Base-by-base conservation (phyloP, 2,113 vertebrate species). In the Orthonyx spaldingii region DNA sequence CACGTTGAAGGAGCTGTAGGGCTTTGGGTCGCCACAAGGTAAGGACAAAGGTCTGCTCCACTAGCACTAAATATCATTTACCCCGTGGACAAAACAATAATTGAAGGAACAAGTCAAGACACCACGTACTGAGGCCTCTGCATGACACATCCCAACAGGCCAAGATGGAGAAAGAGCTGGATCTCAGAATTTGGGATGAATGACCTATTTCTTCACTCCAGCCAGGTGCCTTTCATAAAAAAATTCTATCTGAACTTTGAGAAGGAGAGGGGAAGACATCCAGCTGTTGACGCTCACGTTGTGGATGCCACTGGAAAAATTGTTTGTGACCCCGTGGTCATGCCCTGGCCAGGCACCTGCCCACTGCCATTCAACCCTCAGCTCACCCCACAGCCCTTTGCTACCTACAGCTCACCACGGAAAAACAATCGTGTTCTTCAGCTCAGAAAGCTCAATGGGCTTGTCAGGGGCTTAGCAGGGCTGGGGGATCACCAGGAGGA, bases 1-100 rank as follows among this genome's bases (percentile, higher is more conserved):
- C 21, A 19, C 0, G 0, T 2, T 42, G 61, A 26, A 56, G 5
- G 26, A 39, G 1, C 16, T 1, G 3, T 3, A 0, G 0, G 39
- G 33, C 16, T 47, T 63, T 3, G 6, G 19, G 78, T 30, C 27
- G 28, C n/a, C 5, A 7, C 27, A 39, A 23, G 1, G 1, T 0
- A 6, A 39, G 22, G 59, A 35, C 32, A n/a, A 53, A 21, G 35
- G 7, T 20, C 44, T 64, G 57, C 41, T 57, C 21, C 23, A 13
- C 39, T 32, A 21, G 21, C 0, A 6, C 24, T 21, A 18, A 78
- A 52, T 8, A 13, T 60, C 21, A 60, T 59, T 28, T 60, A 22
- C 16, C 46, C 55, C 8, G 32, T 11, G 5, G 20, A 24, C 37
- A 72, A 28, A 1, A 3, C 13, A 41, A 8, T 4, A 37, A 28